phyloP scores from a whole-genome alignment of 2,797 vertebrate species.

The Mormyrops attenuatus region DNA sequence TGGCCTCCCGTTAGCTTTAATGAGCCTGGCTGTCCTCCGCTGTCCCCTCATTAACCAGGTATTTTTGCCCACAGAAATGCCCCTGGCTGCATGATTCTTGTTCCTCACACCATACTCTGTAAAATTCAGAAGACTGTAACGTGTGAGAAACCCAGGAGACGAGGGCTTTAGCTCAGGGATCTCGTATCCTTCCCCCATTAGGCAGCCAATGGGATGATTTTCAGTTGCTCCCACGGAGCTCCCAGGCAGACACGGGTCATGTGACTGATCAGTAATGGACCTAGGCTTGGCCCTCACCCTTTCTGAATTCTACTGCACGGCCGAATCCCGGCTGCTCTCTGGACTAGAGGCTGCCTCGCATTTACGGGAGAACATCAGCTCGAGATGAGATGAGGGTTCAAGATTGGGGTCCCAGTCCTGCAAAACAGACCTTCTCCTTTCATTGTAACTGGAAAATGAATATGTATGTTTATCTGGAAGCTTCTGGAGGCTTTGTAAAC shows the following conservation, averaged over 20 bases:
- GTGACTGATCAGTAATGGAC: background rate
- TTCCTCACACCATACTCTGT: background rate
- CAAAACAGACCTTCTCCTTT: slow-evolving; percentile 53
- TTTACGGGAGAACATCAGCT: background rate
- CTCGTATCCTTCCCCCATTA: background rate
- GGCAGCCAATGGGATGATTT: background rate
- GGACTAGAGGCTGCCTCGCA: background rate
- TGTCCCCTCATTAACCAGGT: background rate
- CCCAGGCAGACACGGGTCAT: background rate
- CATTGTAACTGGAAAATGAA: slow-evolving; percentile 32
- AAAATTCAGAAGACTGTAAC: background rate
- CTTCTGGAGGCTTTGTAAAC: background rate
- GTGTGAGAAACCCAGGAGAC: background rate
- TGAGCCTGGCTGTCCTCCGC: background rate
- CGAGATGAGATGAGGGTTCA: slow-evolving; percentile 37
- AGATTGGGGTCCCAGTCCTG: slow-evolving; percentile 30
- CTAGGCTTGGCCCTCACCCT: background rate
- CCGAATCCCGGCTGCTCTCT: background rate
- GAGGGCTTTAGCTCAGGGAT: background rate
- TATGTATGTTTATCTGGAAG: background rate
- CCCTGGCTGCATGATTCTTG: background rate
- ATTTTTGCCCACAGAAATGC: background rate
- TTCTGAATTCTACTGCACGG: background rate
- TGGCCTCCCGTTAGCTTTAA: background rate
- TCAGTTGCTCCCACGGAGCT: background rate